Evolutionary conservation across 2,888 invertebrate genomes (phyloP).

Genomic region (Drosophila putrida): DNA sequence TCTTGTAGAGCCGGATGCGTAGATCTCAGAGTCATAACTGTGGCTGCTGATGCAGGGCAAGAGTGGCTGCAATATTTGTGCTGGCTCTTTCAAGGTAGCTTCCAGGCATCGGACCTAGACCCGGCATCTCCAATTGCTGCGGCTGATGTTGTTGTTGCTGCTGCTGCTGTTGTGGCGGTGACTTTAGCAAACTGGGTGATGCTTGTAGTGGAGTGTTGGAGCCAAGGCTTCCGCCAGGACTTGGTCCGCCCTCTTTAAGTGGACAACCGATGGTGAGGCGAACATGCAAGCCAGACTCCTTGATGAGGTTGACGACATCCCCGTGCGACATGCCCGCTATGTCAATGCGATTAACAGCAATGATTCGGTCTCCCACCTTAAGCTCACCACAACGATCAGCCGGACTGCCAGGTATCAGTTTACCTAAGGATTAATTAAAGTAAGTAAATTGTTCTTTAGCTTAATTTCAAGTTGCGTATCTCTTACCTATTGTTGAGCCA

Average conservation of each 20-base stretch:
- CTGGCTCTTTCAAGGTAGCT: conserved; percentile 73
- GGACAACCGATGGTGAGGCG: conserved; percentile 90
- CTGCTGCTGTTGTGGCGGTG: conserved; percentile 67
- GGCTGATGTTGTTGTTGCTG: conserved; percentile 58
- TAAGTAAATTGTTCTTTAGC: not conserved
- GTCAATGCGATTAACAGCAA: conserved; percentile 97
- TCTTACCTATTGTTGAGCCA: conserved; percentile 95
- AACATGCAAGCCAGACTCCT: conserved; percentile 96
- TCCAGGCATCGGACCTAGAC: conserved; percentile 56
- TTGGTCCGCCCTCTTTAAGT: conserved; percentile 78
- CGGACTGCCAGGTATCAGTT: conserved; percentile 97
- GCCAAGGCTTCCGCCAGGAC: conserved; percentile 66
- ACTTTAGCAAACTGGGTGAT: conserved; percentile 62
- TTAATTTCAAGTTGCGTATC: not conserved
- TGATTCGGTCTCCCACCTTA: conserved; percentile 97
- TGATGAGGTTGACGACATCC: conserved; percentile 98
- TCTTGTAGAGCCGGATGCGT: conserved; percentile 84
- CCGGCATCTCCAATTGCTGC: conserved; percentile 62
- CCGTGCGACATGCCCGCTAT: conserved; percentile 97
- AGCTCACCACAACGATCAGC: conserved; percentile 96
- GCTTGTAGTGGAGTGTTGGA: conserved; percentile 77
- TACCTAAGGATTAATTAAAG: conserved; percentile 87
- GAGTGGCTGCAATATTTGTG: conserved; percentile 66
- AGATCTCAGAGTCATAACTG: conserved; percentile 86
- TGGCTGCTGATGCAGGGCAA: conserved; percentile 82